Base-by-base conservation (phyloP, 2,797 vertebrate genomes). In the Crax fasciolata region DNA sequence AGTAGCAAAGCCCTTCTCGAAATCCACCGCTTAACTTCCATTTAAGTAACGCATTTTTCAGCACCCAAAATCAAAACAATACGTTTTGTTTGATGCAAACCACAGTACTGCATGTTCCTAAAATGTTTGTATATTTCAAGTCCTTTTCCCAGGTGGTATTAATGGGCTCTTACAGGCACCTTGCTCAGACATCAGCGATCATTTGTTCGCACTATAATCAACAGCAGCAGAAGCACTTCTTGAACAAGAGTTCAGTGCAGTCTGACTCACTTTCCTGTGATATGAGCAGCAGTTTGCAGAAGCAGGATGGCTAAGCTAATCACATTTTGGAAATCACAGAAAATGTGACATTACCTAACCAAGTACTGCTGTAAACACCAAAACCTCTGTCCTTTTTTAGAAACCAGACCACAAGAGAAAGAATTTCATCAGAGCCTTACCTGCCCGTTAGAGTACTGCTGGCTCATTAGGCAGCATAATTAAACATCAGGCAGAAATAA, bases 401-500 rank as follows among this genome's bases (percentile, higher is more conserved):
- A 88, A 96, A 73, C 38, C 61, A 76, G 87, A 94, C 71, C 75
- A 62, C 59, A 54, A 3, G 67, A 87, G 90, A 63, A 92, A 86
- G 78, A 84, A 71, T 92, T 89, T 85, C 72, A 87, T 91, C 67
- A 3, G 9, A 89, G 83, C 73, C 93, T 89, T 93, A 97, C 96
- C 94, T 96, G 91, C 90, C 94, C 61, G 63, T 94, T 95, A 90
- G 24, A 55, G 25, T 73, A 63, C 70, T 57, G 46, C 52, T 83
- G 76, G 67, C 85, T 96, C 93, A 86, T 96, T 95, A 93, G 44
- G 80, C 16, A 92, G 74, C 94, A 83, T 93, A 97, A 96, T 96
- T 96, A 97, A 97, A 95, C 62, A 94, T 51, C 76, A 78, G 87
- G 96, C 43, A 93, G 95, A 96, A 96, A 96, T 96, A 97, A 97